Evolutionary conservation across 2,113 vertebrate genomes (phyloP).

Genomic region (Fregetta grallaria): DNA sequence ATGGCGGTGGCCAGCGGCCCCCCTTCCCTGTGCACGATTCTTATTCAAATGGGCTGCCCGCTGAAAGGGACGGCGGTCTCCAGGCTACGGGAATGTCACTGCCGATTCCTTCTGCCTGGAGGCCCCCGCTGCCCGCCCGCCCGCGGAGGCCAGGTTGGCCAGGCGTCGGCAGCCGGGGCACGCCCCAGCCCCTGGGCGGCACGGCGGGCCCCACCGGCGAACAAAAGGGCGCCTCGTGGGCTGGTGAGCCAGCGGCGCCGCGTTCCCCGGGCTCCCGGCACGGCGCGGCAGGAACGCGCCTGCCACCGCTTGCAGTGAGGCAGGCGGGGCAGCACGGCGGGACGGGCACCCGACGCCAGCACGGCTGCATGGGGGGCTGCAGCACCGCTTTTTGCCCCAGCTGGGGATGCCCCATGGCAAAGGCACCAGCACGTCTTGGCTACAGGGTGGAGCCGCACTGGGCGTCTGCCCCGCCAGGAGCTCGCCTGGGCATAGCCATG

Average conservation of each 20-base stretch:
- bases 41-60: conserved; percentile 72
- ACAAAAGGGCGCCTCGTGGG: conserved; percentile 7
- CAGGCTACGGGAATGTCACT: conserved; percentile 75
- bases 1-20: conserved; percentile 21
- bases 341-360: background rate
- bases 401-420: background rate
- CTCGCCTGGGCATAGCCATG: background rate
- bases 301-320: background rate
- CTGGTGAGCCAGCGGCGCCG: background rate
- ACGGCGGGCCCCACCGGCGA: background rate
- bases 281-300: background rate
- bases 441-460: background rate
- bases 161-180: conserved; percentile 29
- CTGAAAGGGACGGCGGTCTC: conserved; percentile 72
- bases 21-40: conserved; percentile 54
- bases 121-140: conserved; percentile 17
- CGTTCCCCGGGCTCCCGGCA: conserved; percentile 14
- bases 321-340: fast-evolving
- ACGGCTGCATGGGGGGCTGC: fast-evolving
- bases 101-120: conserved; percentile 72
- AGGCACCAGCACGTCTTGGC: background rate
- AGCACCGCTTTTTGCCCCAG: background rate
- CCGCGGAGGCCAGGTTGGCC: background rate
- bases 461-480: background rate
- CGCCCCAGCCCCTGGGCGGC: background rate